Evolutionary conservation across 2,888 invertebrate genomes (phyloP).

Genomic region (Drosophila merina): DNA sequence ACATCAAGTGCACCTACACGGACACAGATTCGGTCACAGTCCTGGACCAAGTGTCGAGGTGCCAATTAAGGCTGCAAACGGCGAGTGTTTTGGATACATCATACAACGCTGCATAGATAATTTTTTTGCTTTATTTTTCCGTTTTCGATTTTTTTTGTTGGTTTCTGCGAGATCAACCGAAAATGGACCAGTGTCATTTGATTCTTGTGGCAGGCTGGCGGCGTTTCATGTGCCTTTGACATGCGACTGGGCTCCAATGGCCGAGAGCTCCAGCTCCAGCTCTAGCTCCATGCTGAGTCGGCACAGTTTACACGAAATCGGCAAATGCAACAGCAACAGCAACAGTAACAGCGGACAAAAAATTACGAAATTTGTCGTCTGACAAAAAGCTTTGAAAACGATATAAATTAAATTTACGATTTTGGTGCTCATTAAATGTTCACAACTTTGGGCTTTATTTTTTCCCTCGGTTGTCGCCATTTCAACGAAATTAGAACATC

Average conservation of each 20-base stretch:
- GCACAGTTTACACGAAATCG: conserved; percentile 69
- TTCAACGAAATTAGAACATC: conserved; percentile 73
- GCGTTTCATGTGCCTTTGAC: conserved; percentile 74
- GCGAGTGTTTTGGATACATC: conserved; percentile 35
- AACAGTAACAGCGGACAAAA: conserved; percentile 14
- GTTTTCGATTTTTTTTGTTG: not conserved
- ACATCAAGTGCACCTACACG: conserved; percentile 46
- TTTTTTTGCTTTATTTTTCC: conserved; percentile 22
- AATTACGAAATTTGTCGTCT: conserved; percentile 65
- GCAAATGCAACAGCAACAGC: conserved; percentile 20
- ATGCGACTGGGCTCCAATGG: conserved; percentile 54
- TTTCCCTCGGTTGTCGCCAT: conserved; percentile 24
- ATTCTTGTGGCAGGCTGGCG: conserved; percentile 60
- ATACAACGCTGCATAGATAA: conserved; percentile 37
- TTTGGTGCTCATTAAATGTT: conserved; percentile 71
- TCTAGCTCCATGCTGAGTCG: conserved; percentile 48
- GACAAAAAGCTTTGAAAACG: conserved; percentile 69
- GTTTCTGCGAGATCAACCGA: conserved; percentile 13
- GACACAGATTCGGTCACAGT: conserved; percentile 3
- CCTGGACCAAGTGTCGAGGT: conserved; percentile 58
- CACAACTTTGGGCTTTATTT: conserved; percentile 45
- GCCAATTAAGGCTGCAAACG: conserved; percentile 67
- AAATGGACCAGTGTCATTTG: conserved; percentile 52
- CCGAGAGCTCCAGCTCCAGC: conserved; percentile 12
- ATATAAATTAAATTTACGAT: conserved; percentile 78